Conservation (phyloP, 2,113 vertebrate species). For the Tenebrosternarchus preto region DNA sequence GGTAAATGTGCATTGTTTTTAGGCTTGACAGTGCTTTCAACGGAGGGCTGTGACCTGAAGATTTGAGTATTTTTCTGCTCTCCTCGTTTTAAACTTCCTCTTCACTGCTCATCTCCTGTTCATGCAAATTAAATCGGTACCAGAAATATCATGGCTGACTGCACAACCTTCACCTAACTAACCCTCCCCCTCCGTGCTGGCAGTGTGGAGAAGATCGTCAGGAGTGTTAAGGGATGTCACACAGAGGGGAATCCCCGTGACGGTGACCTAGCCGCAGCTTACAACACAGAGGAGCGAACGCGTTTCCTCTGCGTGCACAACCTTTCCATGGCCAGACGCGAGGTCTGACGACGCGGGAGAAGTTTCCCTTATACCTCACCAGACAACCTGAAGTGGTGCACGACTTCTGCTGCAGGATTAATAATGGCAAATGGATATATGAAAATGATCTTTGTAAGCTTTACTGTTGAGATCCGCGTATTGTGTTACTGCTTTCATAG, state of each 20-base stretch:
- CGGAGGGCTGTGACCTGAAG: background rate
- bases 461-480: background rate
- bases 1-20: background rate
- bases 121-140: background rate
- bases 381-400: background rate
- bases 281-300: background rate
- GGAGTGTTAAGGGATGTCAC: slow-evolving; percentile 40
- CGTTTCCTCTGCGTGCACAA: background rate
- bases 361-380: background rate
- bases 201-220: background rate
- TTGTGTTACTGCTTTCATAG: no score
- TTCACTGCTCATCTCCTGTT: background rate
- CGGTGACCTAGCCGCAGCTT: background rate
- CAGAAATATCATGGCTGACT: background rate
- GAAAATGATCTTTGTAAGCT: background rate
- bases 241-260: slow-evolving; percentile 51
- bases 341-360: slow-evolving; percentile 16
- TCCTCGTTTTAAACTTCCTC: background rate
- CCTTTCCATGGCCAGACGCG: slow-evolving; percentile 12
- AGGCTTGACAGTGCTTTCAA: background rate
- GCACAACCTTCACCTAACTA: background rate
- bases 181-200: slow-evolving; percentile 1
- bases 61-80: background rate
- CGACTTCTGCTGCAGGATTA: background rate
- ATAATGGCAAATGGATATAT: background rate